phyloP scores from a whole-genome alignment of 2,797 vertebrate genomes.

The Nothura maculosa region DNA sequence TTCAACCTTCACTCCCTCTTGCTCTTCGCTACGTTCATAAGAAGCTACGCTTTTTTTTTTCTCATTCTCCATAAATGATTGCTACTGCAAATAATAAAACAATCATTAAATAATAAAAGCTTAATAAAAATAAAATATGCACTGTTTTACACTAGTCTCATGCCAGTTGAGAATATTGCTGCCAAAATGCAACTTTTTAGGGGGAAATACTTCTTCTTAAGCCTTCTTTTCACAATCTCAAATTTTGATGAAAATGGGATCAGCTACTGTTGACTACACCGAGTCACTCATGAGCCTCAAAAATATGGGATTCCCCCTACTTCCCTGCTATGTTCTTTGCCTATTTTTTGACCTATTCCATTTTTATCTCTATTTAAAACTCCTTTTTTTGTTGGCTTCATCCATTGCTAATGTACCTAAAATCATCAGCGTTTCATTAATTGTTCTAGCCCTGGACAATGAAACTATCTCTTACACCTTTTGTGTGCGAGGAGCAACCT shows the following conservation, averaged over 20 bases:
- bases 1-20: neutral
- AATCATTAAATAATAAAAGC: no score
- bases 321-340: neutral
- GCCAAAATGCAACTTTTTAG: neutral
- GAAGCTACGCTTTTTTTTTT: neutral
- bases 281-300: neutral
- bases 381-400: neutral
- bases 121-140: no score
- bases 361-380: neutral
- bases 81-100: neutral
- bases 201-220: neutral
- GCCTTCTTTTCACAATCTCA: neutral
- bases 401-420: neutral
- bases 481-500: neutral
- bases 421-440: neutral
- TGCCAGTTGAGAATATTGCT: neutral
- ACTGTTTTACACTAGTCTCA: neutral
- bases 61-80: neutral
- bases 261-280: neutral
- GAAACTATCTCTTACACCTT: neutral
- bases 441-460: neutral
- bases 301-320: neutral
- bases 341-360: neutral
- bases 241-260: neutral
- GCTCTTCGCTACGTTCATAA: neutral